phyloP scores from a whole-genome alignment of 1,140 invertebrate species.

The Linepithema humile region DNA sequence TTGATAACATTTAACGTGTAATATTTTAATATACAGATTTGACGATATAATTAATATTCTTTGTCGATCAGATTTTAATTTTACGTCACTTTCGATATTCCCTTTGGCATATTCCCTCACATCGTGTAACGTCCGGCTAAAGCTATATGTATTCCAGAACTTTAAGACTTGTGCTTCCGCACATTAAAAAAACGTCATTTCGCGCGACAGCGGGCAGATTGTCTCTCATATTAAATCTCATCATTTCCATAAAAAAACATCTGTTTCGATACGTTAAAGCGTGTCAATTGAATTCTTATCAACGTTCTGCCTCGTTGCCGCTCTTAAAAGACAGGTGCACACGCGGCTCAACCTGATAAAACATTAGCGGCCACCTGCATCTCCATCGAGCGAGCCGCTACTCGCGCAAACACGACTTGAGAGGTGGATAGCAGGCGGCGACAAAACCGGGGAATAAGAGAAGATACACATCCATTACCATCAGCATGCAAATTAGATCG shows the following conservation, averaged over 20 bases:
- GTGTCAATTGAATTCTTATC: conserved; percentile 21
- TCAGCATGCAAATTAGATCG: conserved; percentile 84
- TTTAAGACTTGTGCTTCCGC: background rate
- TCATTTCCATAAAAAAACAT: background rate
- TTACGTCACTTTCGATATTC: background rate
- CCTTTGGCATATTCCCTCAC: background rate
- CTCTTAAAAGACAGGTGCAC: conserved; percentile 60
- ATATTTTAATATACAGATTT: conserved; percentile 6
- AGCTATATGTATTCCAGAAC: background rate
- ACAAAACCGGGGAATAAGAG: conserved; percentile 80
- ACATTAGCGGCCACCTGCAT: conserved; percentile 62
- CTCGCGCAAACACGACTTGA: conserved; percentile 16
- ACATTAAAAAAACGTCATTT: background rate
- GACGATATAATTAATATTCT: background rate
- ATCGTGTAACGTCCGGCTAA: background rate
- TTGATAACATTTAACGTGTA: background rate
- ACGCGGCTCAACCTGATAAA: conserved; percentile 59
- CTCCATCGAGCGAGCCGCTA: conserved; percentile 20
- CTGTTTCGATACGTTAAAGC: background rate
- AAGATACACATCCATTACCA: conserved; percentile 84
- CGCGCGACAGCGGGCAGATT: background rate
- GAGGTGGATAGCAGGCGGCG: conserved; percentile 57
- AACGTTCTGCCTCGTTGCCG: background rate
- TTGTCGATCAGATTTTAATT: background rate
- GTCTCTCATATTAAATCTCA: background rate